Percentiles rank a stretch among this genome's conserved stretches.
Conservation (phyloP, 64 coral and sea anemone genomes). For the Cladopsammia gracilis region DNA sequence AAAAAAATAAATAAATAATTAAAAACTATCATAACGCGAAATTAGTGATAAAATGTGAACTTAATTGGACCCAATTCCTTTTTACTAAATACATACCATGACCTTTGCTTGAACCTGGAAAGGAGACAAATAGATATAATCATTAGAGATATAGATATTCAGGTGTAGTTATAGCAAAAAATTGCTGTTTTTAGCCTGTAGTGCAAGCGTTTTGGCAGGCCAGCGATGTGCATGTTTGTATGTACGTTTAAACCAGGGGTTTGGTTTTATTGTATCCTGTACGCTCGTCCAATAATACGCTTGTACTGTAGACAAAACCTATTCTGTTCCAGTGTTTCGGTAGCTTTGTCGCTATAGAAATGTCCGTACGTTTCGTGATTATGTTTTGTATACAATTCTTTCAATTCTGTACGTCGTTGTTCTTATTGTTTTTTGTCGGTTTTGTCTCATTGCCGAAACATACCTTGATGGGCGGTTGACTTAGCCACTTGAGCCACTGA, state of each 20-base stretch:
- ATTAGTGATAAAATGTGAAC: neutral
- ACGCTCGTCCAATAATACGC: no score
- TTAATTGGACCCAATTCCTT: neutral
- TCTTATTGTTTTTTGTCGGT: neutral
- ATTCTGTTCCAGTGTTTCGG: no score
- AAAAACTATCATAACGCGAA: neutral
- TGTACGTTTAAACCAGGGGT: no score
- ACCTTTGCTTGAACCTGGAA: constrained; percentile 12
- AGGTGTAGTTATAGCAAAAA: no score
- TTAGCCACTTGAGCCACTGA: constrained; percentile 76
- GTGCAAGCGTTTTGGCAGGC: no score
- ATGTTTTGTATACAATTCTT: neutral
- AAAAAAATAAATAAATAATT: neutral
- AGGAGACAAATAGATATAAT: neutral
- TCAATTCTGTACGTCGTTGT: neutral
- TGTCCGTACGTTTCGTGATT: no score
- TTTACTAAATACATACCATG: neutral
- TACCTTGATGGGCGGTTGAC: constrained; percentile 67
- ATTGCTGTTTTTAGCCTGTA: no score
- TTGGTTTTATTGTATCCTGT: no score
- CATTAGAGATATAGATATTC: no score
- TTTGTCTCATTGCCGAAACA: constrained; percentile 13
- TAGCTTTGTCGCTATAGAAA: no score
- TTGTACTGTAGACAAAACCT: no score
- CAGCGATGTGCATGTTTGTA: no score